Base-by-base conservation (phyloP, 92 coral and sea anemone species). In the Epizoanthus ramosus region DNA sequence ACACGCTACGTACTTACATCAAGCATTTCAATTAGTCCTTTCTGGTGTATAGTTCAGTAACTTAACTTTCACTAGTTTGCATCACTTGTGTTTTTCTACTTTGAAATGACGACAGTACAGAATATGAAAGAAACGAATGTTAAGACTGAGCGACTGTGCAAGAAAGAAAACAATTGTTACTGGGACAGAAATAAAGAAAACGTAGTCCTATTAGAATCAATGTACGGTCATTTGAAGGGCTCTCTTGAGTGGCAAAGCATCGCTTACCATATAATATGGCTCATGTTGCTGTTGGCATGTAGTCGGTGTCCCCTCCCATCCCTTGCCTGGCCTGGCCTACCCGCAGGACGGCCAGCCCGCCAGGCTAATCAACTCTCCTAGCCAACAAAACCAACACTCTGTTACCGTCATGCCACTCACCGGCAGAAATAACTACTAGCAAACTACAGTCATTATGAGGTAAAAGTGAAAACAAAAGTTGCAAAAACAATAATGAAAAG, bases 371-470 rank as follows among this genome's bases (percentile, higher is more conserved):
- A 88, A 87, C 88, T 84, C 89, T 73, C 95, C 98, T 93, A 85
- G 87, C 98, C 98, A 93, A 93, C 88, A 89, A 89, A 93, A 93
- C 85, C 87, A 93, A 91, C 88, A 90, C 91, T 83, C 84, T 66
- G 81, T 88, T 89, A 88, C 89, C 89, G 81, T 47, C 5, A 75
- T n/a, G 43, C 16, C 79, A 24, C 4, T 81, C 6, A 8, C 14
- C 63, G 31, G 56, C 21, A 59, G 1, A 21, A 5, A 7, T 2
- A 24, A 21, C 22, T 28, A 21, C 77, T 8, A n/a, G 73, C 73
- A 25, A 3, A 66, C 17, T 58, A 47, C 64, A 54, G 23, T 54
- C 69, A 76, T 59, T 66, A 67, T 5, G 31, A 56, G 57, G 73
- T 6, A 68, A 28, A 17, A 68, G 21, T n/a, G 73, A 50, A 50